Conservation (phyloP, 1,140 invertebrate species). For the Arctopsyche grandis region DNA sequence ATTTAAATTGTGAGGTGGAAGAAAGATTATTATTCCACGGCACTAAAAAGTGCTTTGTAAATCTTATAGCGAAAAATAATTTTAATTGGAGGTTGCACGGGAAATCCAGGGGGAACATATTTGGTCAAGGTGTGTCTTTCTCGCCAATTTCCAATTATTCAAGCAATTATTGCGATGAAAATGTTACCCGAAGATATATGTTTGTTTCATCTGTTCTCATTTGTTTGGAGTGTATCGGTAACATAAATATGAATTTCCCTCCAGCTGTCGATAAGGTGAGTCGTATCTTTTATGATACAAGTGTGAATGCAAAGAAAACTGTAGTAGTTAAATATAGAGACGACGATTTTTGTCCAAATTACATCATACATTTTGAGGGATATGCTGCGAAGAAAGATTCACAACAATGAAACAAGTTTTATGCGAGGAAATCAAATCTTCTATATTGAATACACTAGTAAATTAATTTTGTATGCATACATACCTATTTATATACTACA, state of each 20-base stretch:
- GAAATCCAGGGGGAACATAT: constrained; percentile 50
- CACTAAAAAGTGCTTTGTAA: constrained; percentile 50
- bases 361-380: constrained; percentile 54
- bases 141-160: constrained; percentile 55
- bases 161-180: constrained; percentile 55
- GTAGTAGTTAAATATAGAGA: constrained; percentile 57
- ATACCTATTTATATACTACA: too few species aligned
- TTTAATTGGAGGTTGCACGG: constrained; percentile 57
- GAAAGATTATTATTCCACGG: constrained; percentile 56
- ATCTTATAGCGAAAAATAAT: constrained; percentile 56
- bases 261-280: constrained; percentile 38
- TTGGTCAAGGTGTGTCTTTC: constrained; percentile 57
- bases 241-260: constrained; percentile 34
- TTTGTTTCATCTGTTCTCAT: constrained; percentile 47
- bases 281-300: constrained; percentile 53
- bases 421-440: too few species aligned
- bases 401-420: too few species aligned
- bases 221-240: constrained; percentile 17
- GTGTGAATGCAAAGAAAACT: constrained; percentile 48
- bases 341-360: constrained; percentile 57
- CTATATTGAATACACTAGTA: too few species aligned
- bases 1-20: constrained; percentile 33
- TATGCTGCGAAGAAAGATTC: background rate
- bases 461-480: too few species aligned
- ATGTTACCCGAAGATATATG: constrained; percentile 50